Evolutionary conservation across 2,797 vertebrate species (phyloP), one percentile per base, ranked within the genome.

Genomic region (Smutsia temminckii): DNA sequence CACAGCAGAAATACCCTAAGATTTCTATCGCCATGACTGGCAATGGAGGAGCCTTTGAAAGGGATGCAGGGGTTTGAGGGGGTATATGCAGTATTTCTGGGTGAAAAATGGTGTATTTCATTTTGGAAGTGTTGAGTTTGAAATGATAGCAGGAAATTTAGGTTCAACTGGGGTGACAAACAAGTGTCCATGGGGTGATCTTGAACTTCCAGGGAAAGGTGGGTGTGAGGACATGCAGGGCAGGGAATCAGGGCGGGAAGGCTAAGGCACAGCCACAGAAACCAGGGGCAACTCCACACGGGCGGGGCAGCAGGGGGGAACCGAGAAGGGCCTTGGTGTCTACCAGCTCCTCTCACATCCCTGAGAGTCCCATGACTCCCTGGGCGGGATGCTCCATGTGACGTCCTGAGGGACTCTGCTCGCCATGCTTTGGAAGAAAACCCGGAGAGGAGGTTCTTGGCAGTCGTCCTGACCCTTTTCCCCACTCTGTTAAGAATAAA

Each of bases 381-480:
- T 51, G 29, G 29, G 29, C 21, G 89, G 37, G 92, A 51, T 55
- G 32, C 46, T 59, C 3, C 75, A 16, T 69, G 80, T 75, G 86
- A 93, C 92, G 61, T 89, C 46, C 84, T 63, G 87, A 59, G 89
- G 84, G 61, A 79, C 53, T 64, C 69, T 64, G 27, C 34, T 85
- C 88, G 18, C 59, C 84, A 69, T 61, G 53, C 87, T 77, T 37
- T 96, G 94, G 92, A 96, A 96, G 7, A 55, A 88, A 93, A 94
- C 89, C 95, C 93, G 90, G 95, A 75, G 42, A 94, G 88, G 95
- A 75, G 42, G 57, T 84, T 95, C 84, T 95, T 97, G 96, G 93
- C 89, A 85, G 59, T 32, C 12, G 0, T 87, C 57, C 84, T 85
- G 61, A 89, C 80, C 77, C 46, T 32, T 71, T 85, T 64, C 25